Percentiles rank a stretch among this genome's conserved stretches.
Evolutionary conservation across 2,797 vertebrate species (phyloP).

Genomic region (Chromobotia macracanthus): DNA sequence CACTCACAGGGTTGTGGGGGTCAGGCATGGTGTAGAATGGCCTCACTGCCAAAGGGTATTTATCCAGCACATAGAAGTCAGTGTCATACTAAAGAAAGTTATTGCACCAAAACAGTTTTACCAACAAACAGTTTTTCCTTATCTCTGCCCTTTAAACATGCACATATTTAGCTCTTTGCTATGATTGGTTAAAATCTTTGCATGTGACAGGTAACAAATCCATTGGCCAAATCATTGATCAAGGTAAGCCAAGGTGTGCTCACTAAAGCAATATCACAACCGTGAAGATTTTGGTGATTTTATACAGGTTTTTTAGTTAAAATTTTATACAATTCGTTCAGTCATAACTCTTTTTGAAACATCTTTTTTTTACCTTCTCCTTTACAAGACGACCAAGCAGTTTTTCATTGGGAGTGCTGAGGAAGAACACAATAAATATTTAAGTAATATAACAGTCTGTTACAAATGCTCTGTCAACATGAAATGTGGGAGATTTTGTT

Average conservation of each 20-base stretch:
- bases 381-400: slow-evolving; percentile 95
- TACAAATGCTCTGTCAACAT: background rate
- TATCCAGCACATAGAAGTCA: slow-evolving; percentile 98
- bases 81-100: slow-evolving; percentile 87
- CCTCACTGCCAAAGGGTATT: slow-evolving; percentile 95
- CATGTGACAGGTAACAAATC: background rate
- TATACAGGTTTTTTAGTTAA: too few species aligned
- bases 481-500: background rate
- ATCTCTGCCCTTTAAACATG: too few species aligned
- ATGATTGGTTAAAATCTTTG: background rate
- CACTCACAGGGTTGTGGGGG: slow-evolving; percentile 87
- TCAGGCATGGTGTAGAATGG: slow-evolving; percentile 99
- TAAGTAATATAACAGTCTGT: background rate
- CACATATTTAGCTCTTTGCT: background rate
- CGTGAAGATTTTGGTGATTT: too few species aligned
- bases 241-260: slow-evolving; percentile 54
- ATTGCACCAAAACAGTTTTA: background rate
- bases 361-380: slow-evolving; percentile 85
- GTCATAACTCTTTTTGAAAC: slow-evolving; percentile 45
- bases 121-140: background rate
- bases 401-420: slow-evolving; percentile 96
- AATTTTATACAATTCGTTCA: slow-evolving; percentile 51
- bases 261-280: too few species aligned
- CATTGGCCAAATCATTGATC: slow-evolving; percentile 19
- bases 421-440: slow-evolving; percentile 56